Base-by-base conservation (phyloP, 92 coral and sea anemone genomes). In the Phenganax marumi region DNA sequence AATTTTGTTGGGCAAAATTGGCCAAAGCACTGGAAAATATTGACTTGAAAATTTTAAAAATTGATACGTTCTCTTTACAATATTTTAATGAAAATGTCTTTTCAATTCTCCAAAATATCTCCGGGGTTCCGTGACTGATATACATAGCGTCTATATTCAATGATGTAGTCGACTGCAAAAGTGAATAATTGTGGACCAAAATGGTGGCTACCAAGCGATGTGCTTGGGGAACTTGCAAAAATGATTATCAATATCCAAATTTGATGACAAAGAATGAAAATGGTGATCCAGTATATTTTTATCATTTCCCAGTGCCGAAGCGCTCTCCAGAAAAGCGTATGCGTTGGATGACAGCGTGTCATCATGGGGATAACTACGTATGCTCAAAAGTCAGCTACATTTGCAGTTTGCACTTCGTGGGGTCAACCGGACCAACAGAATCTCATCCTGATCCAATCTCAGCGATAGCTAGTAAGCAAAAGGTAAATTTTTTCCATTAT, bases 311-410 rank as follows among this genome's bases (percentile, higher is more conserved):
- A 33, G 55, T 71, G 17, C 54, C 71, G 4, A 77, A 77, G 65
- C 46, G 54, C 69, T 86, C 86, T 75, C 83, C 80, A 52, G 90
- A 87, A 76, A 87, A 83, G 54, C 84, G 90, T 74, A 77, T 75
- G 64, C 69, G 80, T 76, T 89, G 88, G 88, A 84, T 90, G 79
- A 58, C 52, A 39, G 87, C 89, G 61, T 86, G 89, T 26, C 87
- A 84, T 64, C 80, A 88, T 77, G 85, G 89, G n/a, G 86, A 89
- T 80, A 86, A 86, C 26, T 86, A 86, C 64, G 78, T 75, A 50
- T 83, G 86, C 80, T 66, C 83, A 53, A 86, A 86, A 63, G 89
- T 86, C 70, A 79, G 89, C 52, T 89, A 79, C 52, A 73, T 86
- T 76, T 89, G 86, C 63, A 80, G 91, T 54, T 7, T 86, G 43